Conservation (phyloP, 2,888 invertebrate genomes). For the Dryobotodes eremita region DNA sequence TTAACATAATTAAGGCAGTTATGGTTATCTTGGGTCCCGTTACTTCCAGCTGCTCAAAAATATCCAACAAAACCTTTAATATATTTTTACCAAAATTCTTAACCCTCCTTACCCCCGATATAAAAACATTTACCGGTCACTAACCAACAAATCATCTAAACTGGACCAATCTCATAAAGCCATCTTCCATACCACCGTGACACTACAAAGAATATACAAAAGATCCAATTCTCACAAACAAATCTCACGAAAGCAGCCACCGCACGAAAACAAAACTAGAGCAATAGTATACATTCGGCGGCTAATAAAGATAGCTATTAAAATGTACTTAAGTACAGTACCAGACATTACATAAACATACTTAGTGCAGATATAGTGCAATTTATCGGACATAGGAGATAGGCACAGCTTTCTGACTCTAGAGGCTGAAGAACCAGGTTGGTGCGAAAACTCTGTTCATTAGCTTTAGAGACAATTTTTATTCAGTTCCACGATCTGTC, state of each 20-base stretch:
- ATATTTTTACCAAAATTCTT: slow-evolving; percentile 28
- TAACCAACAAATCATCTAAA: slow-evolving; percentile 63
- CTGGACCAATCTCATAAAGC: slow-evolving; percentile 62
- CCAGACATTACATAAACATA: too few relatives aligned
- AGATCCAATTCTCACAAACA: not conserved
- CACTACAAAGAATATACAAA: not conserved
- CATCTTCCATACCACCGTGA: slow-evolving; percentile 47
- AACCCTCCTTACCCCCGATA: slow-evolving; percentile 26
- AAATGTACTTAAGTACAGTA: too few relatives aligned
- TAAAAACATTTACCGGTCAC: slow-evolving; percentile 64
- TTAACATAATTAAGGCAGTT: not conserved
- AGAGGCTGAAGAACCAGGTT: too few relatives aligned
- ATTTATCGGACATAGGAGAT: too few relatives aligned
- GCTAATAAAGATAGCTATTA: too few relatives aligned
- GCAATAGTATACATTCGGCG: too few relatives aligned
- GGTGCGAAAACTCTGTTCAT: too few relatives aligned
- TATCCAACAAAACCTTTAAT: slow-evolving; percentile 5
- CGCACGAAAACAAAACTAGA: not conserved
- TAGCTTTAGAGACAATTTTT: too few relatives aligned
- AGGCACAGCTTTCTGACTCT: too few relatives aligned
- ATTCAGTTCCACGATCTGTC: too few relatives aligned
- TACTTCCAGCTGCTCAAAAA: not conserved
- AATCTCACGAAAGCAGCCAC: not conserved
- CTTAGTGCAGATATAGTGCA: too few relatives aligned
- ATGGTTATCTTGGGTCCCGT: too few relatives aligned